Conservation (phyloP, 2,888 invertebrate genomes). For the Pimpla rufipes region DNA sequence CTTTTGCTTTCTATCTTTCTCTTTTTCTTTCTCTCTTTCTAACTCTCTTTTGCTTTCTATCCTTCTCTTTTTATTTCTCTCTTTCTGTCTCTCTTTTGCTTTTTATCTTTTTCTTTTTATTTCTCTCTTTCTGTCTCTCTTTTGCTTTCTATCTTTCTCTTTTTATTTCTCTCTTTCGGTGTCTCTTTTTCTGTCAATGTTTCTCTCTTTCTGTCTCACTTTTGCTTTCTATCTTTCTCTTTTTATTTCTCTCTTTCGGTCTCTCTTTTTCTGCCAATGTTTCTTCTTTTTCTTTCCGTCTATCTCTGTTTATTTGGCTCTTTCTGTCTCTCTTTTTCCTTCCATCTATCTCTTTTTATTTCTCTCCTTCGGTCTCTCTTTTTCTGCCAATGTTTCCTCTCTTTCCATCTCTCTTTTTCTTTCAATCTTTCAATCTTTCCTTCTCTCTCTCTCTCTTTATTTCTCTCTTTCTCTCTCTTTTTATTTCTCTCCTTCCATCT, state of each 20-base stretch:
- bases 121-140: conserved; percentile 12
- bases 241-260: neutral
- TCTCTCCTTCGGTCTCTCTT: conserved; percentile 4
- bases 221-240: conserved; percentile 36
- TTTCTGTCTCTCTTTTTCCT: conserved; percentile 40
- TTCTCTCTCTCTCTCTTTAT: conserved; percentile 33
- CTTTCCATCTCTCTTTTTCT: conserved; percentile 11
- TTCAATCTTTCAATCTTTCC: conserved; percentile 37
- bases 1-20: conserved; percentile 40
- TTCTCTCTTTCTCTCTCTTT: conserved; percentile 37
- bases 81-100: conserved; percentile 20
- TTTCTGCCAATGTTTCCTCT: conserved; percentile 44
- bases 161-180: neutral
- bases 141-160: conserved; percentile 36
- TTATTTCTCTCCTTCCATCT: neutral
- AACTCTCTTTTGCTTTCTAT: too few relatives aligned
- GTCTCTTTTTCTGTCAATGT: conserved; percentile 36
- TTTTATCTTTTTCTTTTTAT: conserved; percentile 50
- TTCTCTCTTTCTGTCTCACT: conserved; percentile 29
- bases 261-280: conserved; percentile 41
- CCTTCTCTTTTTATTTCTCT: conserved; percentile 18
- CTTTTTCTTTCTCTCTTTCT: conserved; percentile 13
- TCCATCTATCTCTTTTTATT: conserved; percentile 15
- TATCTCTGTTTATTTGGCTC: neutral
- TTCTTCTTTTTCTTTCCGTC: conserved; percentile 36